Percentiles rank a stretch among this genome's conserved stretches.
Evolutionary conservation across 2,797 vertebrate genomes (phyloP).

Genomic region (Sebastes cheni): DNA sequence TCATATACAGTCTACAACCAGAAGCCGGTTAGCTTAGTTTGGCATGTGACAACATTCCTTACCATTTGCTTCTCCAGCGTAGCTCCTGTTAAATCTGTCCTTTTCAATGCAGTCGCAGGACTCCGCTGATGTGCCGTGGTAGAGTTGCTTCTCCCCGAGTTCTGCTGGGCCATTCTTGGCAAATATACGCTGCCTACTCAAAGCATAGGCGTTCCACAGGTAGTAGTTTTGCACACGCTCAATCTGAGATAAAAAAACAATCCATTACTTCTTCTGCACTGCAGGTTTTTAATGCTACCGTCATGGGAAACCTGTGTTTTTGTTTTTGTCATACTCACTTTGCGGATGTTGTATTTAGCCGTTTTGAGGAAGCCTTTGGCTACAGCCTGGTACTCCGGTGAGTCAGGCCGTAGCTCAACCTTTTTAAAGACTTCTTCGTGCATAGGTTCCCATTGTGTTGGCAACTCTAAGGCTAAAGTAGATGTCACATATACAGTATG

Average conservation of each 20-base stretch:
- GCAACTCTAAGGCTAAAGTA: constrained; percentile 32
- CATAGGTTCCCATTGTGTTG: constrained; percentile 63
- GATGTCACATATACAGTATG: background rate
- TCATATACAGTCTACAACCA: background rate
- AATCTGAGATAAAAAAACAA: constrained; percentile 58
- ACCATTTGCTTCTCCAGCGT: constrained; percentile 56
- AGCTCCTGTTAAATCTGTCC: constrained; percentile 65
- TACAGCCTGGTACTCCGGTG: constrained; percentile 20
- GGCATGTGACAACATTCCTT: background rate
- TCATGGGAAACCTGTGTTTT: background rate
- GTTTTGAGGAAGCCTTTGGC: constrained; percentile 48
- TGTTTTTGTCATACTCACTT: constrained; percentile 35
- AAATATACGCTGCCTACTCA: constrained; percentile 45
- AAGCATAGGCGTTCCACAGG: constrained; percentile 55
- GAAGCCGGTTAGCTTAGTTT: background rate
- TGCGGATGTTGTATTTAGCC: constrained; percentile 46
- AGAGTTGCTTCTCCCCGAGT: constrained; percentile 62
- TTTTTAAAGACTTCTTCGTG: constrained; percentile 27
- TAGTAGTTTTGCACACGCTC: constrained; percentile 72
- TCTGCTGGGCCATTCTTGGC: constrained; percentile 58
- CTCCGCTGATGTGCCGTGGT: constrained; percentile 60
- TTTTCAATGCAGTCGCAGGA: constrained; percentile 63
- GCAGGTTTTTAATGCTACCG: background rate
- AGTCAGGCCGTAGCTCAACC: constrained; percentile 25
- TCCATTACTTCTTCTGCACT: background rate